Evolutionary conservation across 1,140 invertebrate genomes (phyloP).

Genomic region (Conus betulinus): DNA sequence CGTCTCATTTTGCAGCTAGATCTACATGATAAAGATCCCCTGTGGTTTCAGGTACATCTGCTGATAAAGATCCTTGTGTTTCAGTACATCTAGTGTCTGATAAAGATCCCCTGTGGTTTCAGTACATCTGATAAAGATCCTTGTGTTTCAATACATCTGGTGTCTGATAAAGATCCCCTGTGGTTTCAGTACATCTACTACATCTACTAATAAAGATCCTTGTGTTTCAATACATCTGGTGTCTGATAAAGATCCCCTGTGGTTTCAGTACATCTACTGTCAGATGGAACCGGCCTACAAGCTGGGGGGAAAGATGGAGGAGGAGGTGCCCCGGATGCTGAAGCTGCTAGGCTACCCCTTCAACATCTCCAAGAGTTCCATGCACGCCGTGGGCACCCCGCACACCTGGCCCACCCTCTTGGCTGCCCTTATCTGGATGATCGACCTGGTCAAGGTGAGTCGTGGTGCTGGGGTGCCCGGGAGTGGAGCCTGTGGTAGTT

Average conservation of each 20-base stretch:
- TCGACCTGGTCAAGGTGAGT: constrained; percentile 66
- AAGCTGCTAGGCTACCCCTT: constrained; percentile 71
- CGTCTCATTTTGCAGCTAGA: too few species aligned
- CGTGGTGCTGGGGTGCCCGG: too few species aligned
- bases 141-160: neutral
- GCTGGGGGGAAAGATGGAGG: constrained; percentile 64
- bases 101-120: constrained; percentile 33
- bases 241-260: neutral
- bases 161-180: neutral
- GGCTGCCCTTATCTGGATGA: constrained; percentile 66
- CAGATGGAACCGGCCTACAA: constrained; percentile 61
- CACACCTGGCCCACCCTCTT: constrained; percentile 71
- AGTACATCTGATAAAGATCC: constrained; percentile 62
- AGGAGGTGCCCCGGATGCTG: constrained; percentile 67
- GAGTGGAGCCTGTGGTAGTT: too few species aligned
- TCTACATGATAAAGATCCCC: too few species aligned
- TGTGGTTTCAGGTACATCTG: neutral
- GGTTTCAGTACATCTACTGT: constrained; percentile 65
- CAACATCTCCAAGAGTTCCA: constrained; percentile 63
- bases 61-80: constrained; percentile 3
- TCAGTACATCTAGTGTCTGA: neutral
- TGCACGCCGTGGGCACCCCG: constrained; percentile 68
- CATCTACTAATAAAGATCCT: neutral
- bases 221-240: constrained; percentile 10
- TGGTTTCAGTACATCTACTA: constrained; percentile 54